Evolutionary conservation across 2,797 vertebrate genomes (phyloP).

Genomic region (Nothura maculosa): DNA sequence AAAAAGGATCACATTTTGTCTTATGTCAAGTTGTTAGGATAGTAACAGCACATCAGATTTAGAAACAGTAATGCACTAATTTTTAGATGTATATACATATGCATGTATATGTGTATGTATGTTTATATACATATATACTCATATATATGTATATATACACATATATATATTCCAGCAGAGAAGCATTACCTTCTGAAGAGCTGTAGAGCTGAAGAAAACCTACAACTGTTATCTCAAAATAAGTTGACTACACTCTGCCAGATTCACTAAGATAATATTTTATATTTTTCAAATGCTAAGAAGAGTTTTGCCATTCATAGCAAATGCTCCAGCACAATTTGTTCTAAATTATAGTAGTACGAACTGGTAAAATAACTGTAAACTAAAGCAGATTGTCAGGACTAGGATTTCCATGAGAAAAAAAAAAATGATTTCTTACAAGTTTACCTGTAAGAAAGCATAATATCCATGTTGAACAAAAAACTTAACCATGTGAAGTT

Average conservation of each 20-base stretch:
- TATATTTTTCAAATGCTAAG: neutral
- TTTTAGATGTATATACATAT: too few relatives aligned
- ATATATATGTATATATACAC: too few relatives aligned
- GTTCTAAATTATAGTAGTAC: neutral
- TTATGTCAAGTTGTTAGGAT: neutral
- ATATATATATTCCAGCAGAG: neutral
- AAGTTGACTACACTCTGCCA: neutral
- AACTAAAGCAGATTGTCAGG: neutral
- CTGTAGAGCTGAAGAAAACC: neutral
- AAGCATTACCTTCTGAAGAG: neutral
- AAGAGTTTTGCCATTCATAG: neutral
- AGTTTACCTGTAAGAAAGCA: neutral
- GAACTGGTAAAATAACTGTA: neutral
- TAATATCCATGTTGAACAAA: constrained; percentile 2
- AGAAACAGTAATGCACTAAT: neutral
- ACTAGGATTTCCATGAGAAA: neutral
- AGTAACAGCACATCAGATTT: neutral
- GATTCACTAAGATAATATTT: neutral
- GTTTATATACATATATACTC: too few relatives aligned
- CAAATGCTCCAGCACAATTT: neutral
- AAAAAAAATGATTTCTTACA: neutral
- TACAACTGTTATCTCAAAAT: neutral
- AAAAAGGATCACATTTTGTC: neutral
- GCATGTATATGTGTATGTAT: too few relatives aligned
- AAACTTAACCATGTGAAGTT: constrained; percentile 4